phyloP scores from a whole-genome alignment of 2,888 invertebrate genomes.

The Hirtodrosophila confusa region DNA sequence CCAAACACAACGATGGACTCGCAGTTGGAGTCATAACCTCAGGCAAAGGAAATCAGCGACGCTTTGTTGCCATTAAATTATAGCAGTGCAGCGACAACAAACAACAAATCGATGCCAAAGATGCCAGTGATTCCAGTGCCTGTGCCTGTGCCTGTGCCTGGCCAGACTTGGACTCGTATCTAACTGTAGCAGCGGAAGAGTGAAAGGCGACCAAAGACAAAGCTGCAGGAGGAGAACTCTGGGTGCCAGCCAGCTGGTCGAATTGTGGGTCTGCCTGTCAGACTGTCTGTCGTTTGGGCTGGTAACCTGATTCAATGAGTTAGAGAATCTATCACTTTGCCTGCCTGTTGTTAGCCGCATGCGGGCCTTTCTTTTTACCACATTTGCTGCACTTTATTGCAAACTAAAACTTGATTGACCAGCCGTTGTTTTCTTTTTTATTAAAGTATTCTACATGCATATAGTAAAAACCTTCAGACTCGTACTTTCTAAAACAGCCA shows the following conservation, averaged over 20 bases:
- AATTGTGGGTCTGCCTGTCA: conserved; percentile 31
- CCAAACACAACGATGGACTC: conserved; percentile 25
- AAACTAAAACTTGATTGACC: conserved; percentile 56
- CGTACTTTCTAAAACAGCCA: conserved; percentile 57
- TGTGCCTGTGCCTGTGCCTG: not conserved
- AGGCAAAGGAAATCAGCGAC: conserved; percentile 62
- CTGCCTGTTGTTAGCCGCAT: conserved; percentile 24
- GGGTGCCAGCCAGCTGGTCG: conserved; percentile 42
- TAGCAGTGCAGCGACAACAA: conserved; percentile 42
- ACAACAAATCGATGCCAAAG: conserved; percentile 49
- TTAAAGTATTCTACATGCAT: conserved; percentile 37
- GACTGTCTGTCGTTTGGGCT: conserved; percentile 42
- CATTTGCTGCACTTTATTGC: conserved; percentile 43
- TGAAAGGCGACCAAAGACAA: conserved; percentile 44
- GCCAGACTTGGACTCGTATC: conserved; percentile 4
- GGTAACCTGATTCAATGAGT: conserved; percentile 72
- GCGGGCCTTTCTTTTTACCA: conserved; percentile 57
- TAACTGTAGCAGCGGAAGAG: conserved; percentile 52
- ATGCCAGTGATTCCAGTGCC: conserved; percentile 12
- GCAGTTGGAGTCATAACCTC: conserved; percentile 41
- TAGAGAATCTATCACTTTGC: conserved; percentile 62
- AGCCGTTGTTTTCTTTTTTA: conserved; percentile 35
- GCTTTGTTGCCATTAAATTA: conserved; percentile 55
- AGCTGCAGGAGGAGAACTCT: conserved; percentile 34
- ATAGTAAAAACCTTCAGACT: conserved; percentile 36